Evolutionary conservation across 2,797 vertebrate species (phyloP), one percentile per base, ranked within the genome.

Genomic region (Aulostomus chinensis): DNA sequence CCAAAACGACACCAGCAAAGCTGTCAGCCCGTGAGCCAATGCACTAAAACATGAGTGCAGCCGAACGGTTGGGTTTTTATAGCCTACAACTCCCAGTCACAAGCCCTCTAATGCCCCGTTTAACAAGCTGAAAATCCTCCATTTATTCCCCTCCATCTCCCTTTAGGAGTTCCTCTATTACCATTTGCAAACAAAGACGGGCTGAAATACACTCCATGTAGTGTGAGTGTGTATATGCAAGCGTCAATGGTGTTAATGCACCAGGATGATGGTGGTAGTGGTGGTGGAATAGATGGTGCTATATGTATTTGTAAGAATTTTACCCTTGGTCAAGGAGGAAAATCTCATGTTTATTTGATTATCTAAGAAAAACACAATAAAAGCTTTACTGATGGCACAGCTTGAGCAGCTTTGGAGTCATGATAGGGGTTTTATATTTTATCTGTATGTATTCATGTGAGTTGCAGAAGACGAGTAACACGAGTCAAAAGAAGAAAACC

Each of bases 41-140:
- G 56, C 71, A 87, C 85, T 90, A 86, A 88, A 88, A 87, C 82
- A 81, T 77, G 75, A 87, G 66, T 76, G 66, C 81, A 41, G 63
- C 79, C 48, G 18, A 82, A 85, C 77, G 41, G 67, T 78, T 79
- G 42, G 72, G 60, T 83, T n/a, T 89, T 88, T 86, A 89, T 83
- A 46, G 83, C 78, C 66, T 78, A 84, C 83, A 83, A 80, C 70
- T 80, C 80, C 73, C 70, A 83, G 82, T 86, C 87, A 86, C 81
- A 85, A 85, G 86, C 76, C 71, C 80, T 84, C 83, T 88, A 89
- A 88, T 87, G 82, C 85, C 70, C 81, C 54, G 62, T 89, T 90
- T 89, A 88, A 91, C 87, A 88, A 86, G 84, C 85, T 85, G 83
- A 87, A 89, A 89, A 89, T 89, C 88, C 85, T 80, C 70, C 61